Evolutionary conservation across 35 echinoderm and acorn worm genomes (phyloP).

Genomic region (Patiria miniata): DNA sequence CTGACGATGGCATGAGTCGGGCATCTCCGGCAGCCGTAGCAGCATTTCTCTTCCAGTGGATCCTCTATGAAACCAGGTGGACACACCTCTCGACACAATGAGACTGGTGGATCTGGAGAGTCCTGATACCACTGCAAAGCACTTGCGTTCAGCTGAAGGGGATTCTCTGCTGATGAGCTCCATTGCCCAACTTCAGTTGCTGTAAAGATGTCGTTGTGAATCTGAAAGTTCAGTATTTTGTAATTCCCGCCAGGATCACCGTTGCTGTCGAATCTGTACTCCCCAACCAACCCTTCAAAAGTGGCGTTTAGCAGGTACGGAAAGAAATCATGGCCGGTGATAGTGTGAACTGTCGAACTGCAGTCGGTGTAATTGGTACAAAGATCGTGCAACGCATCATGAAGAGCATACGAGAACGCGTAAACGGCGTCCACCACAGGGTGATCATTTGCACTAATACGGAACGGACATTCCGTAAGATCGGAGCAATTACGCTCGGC

Average conservation of each 20-base stretch:
- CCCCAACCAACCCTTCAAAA: slow-evolving; percentile 20
- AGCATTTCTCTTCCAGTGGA: slow-evolving; percentile 22
- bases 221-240: slow-evolving; percentile 19
- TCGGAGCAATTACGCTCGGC: background rate
- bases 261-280: slow-evolving; percentile 20
- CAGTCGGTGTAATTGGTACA: background rate
- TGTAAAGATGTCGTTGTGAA: too few species aligned
- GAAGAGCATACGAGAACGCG: slow-evolving; percentile 29
- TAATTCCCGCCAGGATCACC: slow-evolving; percentile 32
- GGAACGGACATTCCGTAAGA: background rate
- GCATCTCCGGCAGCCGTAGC: slow-evolving; percentile 6
- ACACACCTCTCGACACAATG: slow-evolving; percentile 25
- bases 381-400: background rate
- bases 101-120: background rate
- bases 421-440: slow-evolving; percentile 26
- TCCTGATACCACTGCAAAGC: background rate
- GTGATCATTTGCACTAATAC: background rate
- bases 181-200: too few species aligned
- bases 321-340: slow-evolving; percentile 1
- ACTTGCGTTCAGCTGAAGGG: too few species aligned
- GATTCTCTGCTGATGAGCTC: too few species aligned
- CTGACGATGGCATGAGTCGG: background rate
- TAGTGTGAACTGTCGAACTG: background rate
- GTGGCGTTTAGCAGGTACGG: background rate
- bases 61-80: background rate